Evolutionary conservation across 2,113 vertebrate species (phyloP).

Genomic region (Phycodurus eques): DNA sequence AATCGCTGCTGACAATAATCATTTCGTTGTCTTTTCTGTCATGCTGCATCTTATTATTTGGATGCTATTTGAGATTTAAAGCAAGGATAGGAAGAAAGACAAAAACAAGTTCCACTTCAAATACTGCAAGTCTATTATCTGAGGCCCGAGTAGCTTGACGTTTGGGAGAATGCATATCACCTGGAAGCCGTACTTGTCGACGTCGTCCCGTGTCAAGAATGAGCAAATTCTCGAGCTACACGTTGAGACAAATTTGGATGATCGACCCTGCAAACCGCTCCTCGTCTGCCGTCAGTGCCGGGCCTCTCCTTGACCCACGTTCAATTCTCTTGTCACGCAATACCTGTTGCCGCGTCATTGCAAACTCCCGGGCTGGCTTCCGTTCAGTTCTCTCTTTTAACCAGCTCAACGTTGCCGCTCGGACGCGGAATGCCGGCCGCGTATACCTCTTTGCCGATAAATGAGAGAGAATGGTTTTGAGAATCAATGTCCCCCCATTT

Average conservation of each 20-base stretch:
- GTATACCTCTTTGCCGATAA: constrained; percentile 46
- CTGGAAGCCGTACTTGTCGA: neutral
- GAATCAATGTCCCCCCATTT: constrained; percentile 46
- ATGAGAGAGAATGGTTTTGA: constrained; percentile 54
- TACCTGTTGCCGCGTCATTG: constrained; percentile 52
- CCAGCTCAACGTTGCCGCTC: constrained; percentile 43
- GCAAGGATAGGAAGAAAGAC: neutral
- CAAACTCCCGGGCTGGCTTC: constrained; percentile 46
- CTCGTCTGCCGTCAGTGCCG: neutral
- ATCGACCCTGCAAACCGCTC: constrained; percentile 6
- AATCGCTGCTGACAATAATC: neutral
- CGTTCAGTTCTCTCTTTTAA: constrained; percentile 13
- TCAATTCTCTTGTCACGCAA: constrained; percentile 32
- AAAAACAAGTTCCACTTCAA: neutral
- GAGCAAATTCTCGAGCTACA: constrained; percentile 1
- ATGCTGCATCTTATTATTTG: neutral
- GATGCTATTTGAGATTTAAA: neutral
- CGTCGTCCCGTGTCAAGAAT: neutral
- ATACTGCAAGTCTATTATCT: neutral
- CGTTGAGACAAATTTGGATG: neutral
- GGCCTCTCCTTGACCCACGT: constrained; percentile 11
- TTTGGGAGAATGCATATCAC: neutral
- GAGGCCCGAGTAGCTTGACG: neutral
- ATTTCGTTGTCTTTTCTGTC: neutral
- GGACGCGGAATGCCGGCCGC: constrained; percentile 55